Evolutionary conservation across 2,797 vertebrate genomes (phyloP), one percentile per base, ranked within the genome.

Genomic region (Clarias platycephalus): DNA sequence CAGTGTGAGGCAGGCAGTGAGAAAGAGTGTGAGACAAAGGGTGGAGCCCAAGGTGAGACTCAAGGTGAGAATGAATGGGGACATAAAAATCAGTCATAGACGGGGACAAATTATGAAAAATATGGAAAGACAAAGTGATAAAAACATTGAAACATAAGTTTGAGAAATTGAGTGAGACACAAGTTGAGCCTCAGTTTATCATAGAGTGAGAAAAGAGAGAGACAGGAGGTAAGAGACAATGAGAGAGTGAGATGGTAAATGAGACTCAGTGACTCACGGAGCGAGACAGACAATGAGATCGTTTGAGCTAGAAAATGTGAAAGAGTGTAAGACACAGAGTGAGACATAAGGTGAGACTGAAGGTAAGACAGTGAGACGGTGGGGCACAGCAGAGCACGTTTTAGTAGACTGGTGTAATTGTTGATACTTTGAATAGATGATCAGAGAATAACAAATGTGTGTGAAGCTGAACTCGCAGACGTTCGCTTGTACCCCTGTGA

Each of bases 401-500:
- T 40, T 10, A 24, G 20, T n/a, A 4, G 34, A 13, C 22, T 71
- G 34, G 28, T 15, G 26, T 66, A 15, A 31, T 15, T 22, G 68
- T 44, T 71, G 8, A 71, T 22, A 44, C 40, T 49, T 3, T 49
- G 44, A 12, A 49, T 13, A 72, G 40, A 44, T 37, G 37, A 24
- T 24, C n/a, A 0, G 13, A 24, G 10, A 68, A 20, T 37, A 68
- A 37, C 4, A 12, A 12, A 18, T 24, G 57, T 37, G 8, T 49
- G 6, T 34, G 18, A 2, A 37, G 22, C 15, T 40, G 53, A 57
- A 5, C 18, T 37, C 0, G 57, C 34, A 9, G 57, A 62, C 18
- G 60, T 89, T 64, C 83, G 40, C 66, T 58, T 18, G 89, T 95
- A 99, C 97, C 37, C 94, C 96, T 8, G 95, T 97, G 88, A 98